Percentiles rank a stretch among this genome's conserved stretches.
phyloP scores from a whole-genome alignment of 1,140 invertebrate species.

The Drosophila dunni region DNA sequence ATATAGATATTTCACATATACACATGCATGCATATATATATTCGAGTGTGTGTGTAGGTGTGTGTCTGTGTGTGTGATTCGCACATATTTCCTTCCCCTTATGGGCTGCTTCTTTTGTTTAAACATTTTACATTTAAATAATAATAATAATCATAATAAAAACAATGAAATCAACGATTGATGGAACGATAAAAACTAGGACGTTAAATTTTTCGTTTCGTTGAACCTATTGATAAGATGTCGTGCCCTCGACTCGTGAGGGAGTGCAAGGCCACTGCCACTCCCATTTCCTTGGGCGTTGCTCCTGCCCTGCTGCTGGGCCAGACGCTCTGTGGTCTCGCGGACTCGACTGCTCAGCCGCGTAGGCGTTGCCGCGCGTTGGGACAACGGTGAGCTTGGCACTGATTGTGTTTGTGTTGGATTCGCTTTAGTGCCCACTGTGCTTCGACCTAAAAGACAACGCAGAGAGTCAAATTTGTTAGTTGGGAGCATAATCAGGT shows the following conservation, averaged over 20 bases:
- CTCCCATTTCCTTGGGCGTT: constrained; percentile 30
- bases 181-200: constrained; percentile 61
- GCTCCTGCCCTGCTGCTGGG: constrained; percentile 66
- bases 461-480: constrained; percentile 6
- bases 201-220: constrained; percentile 80
- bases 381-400: constrained; percentile 76
- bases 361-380: constrained; percentile 66
- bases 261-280: background rate
- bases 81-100: constrained; percentile 41
- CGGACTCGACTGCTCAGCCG: constrained; percentile 81
- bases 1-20: constrained; percentile 16
- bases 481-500: background rate
- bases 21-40: constrained; percentile 37
- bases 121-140: constrained; percentile 25
- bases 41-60: constrained; percentile 51
- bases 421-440: constrained; percentile 44
- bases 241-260: constrained; percentile 70
- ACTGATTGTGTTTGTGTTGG: constrained; percentile 68
- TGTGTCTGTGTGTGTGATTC: constrained; percentile 26
- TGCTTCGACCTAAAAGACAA: constrained; percentile 24
- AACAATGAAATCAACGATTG: constrained; percentile 37
- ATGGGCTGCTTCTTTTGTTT: constrained; percentile 38
- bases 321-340: constrained; percentile 77
- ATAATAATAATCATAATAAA: constrained; percentile 43
- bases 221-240: constrained; percentile 73